Evolutionary conservation across 2,113 vertebrate species (phyloP).

Genomic region (Cygnus atratus): DNA sequence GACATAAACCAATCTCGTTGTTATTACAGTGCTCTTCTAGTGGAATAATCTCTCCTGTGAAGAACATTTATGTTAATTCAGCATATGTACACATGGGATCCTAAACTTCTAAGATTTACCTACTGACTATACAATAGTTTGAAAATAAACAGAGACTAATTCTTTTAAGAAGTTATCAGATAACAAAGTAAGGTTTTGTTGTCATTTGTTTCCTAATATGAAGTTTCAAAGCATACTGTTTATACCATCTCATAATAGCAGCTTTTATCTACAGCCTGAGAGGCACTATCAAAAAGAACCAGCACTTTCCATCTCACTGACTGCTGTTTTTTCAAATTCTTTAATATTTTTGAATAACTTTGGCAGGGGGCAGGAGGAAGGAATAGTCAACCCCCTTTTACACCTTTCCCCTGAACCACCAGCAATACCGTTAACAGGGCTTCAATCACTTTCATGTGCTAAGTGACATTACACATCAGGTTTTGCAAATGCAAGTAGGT

Average conservation of each 20-base stretch:
- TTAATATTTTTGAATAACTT: background rate
- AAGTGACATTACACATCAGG: background rate
- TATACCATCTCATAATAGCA: slow-evolving; percentile 31
- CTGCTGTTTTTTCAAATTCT: background rate
- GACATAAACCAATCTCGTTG: background rate
- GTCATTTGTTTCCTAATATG: slow-evolving; percentile 28
- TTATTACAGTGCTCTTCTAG: background rate
- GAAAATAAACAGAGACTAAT: slow-evolving; percentile 24
- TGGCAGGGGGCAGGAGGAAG: background rate
- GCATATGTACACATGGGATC: background rate
- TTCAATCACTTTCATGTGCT: background rate
- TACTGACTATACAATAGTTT: slow-evolving; percentile 31
- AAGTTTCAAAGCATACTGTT: slow-evolving; percentile 44
- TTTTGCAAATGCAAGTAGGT: background rate
- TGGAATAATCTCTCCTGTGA: background rate
- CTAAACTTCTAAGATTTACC: slow-evolving; percentile 5
- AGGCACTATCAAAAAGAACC: slow-evolving; percentile 29
- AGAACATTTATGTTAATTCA: slow-evolving; percentile 5
- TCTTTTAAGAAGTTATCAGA: slow-evolving; percentile 38
- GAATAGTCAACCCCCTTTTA: background rate
- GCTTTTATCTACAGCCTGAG: slow-evolving; percentile 44
- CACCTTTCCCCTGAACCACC: background rate
- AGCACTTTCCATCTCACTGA: background rate
- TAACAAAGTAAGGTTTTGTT: slow-evolving; percentile 34
- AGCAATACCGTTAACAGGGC: background rate